phyloP scores from a whole-genome alignment of 2,797 vertebrate genomes.

The Okamejei kenojei region DNA sequence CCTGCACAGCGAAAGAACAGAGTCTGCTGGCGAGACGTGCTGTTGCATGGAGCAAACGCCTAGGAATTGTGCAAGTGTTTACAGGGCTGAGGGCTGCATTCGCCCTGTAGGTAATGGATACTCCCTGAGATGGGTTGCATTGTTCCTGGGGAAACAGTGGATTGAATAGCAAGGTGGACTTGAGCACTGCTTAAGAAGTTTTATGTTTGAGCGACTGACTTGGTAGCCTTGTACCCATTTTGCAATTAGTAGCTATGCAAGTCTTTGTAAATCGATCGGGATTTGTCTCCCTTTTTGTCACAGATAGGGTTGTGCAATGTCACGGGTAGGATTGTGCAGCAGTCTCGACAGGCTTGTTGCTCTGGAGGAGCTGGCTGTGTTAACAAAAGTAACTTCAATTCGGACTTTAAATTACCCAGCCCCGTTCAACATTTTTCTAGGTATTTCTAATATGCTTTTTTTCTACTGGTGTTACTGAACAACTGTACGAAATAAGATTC shows the following conservation, averaged over 20 bases:
- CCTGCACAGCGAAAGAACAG: background rate
- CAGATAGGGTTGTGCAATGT: too few relatives aligned
- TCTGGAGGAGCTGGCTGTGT: background rate
- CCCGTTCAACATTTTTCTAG: background rate
- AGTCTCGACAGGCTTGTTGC: background rate
- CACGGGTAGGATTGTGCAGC: background rate
- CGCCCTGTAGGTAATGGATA: conserved; percentile 4
- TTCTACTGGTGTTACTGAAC: background rate
- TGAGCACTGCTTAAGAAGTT: background rate
- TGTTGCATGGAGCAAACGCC: background rate
- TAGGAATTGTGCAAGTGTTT: background rate
- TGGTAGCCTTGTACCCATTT: background rate
- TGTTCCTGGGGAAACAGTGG: background rate
- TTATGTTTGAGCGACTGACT: conserved; percentile 10
- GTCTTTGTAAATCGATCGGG: background rate
- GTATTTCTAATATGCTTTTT: background rate
- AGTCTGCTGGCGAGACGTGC: background rate
- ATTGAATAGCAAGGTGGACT: background rate
- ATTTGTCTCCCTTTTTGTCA: background rate
- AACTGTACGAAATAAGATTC: background rate
- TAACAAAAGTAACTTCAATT: background rate
- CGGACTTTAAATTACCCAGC: background rate
- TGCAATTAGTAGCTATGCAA: background rate
- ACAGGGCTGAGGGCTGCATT: background rate
- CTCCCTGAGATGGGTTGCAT: background rate